phyloP scores from a whole-genome alignment of 2,888 invertebrate genomes.

The Smittia sp. region DNA sequence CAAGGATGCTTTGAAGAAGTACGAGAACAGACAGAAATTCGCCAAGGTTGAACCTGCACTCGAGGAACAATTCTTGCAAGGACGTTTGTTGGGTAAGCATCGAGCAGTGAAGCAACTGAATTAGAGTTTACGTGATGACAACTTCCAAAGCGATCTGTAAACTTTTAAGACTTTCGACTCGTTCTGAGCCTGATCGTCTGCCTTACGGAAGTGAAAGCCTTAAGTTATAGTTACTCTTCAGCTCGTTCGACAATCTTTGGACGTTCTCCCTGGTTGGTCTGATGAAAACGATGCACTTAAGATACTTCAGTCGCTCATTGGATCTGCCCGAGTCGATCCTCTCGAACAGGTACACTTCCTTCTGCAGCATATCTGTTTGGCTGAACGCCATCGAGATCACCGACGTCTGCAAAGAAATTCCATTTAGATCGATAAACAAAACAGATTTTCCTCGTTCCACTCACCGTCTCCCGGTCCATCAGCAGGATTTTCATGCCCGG shows the following conservation, averaged over 20 bases:
- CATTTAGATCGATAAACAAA: no score
- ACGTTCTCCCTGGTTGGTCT: constrained; percentile 95
- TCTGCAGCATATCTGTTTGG: constrained; percentile 96
- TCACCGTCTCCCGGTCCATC: constrained; percentile 96
- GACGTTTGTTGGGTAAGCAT: constrained; percentile 83
- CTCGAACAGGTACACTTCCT: constrained; percentile 96
- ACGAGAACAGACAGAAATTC: constrained; percentile 84
- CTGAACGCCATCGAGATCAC: constrained; percentile 97
- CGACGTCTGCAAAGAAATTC: constrained; percentile 83
- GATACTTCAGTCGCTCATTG: constrained; percentile 80
- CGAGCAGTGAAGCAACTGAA: no score
- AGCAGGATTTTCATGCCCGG: constrained; percentile 98
- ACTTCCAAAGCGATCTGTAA: constrained; percentile 62
- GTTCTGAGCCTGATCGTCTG: constrained; percentile 63
- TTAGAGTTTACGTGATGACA: constrained; percentile 58
- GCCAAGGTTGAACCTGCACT: constrained; percentile 91
- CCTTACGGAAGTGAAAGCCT: constrained; percentile 53
- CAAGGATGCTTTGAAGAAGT: constrained; percentile 89
- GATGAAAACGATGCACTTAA: constrained; percentile 94
- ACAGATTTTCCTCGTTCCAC: constrained; percentile 58
- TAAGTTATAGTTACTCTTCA: constrained; percentile 88
- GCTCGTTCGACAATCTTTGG: constrained; percentile 82
- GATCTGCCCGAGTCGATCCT: constrained; percentile 70
- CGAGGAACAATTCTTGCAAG: constrained; percentile 96
- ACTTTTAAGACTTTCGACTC: constrained; percentile 55